Evolutionary conservation across 2,113 vertebrate genomes (phyloP).

Genomic region (Protobothrops mucrosquamatus): DNA sequence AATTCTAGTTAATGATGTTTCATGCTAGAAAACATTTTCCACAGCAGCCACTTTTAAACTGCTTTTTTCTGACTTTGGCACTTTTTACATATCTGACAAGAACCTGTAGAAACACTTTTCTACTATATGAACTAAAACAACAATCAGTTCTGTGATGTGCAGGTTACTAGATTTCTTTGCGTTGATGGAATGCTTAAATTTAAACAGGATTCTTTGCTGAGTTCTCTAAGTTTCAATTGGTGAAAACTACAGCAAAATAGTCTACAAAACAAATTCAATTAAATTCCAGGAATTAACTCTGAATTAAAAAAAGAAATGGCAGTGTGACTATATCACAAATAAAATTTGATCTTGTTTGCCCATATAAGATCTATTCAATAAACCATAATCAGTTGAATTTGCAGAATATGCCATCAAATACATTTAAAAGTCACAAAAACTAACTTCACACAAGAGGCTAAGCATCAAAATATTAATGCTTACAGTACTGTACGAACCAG

Average conservation of each 20-base stretch:
- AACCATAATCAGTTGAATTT: not conserved
- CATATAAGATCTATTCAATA: not conserved
- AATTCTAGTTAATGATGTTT: not conserved
- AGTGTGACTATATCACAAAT: not conserved
- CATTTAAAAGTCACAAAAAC: not conserved
- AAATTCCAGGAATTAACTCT: not conserved
- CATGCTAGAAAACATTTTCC: not conserved
- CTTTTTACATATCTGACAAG: not conserved
- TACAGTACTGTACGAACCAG: not conserved
- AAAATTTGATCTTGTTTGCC: not conserved
- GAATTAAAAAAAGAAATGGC: not conserved
- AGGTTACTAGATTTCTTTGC: not conserved
- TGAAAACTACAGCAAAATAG: not conserved
- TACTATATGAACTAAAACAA: not conserved
- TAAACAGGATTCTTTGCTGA: not conserved
- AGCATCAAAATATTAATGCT: not conserved
- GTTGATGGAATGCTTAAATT: not conserved
- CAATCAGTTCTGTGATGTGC: not conserved
- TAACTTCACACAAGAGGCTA: not conserved
- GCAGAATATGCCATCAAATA: not conserved
- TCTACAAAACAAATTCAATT: not conserved
- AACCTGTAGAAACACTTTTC: not conserved
- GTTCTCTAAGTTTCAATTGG: not conserved
- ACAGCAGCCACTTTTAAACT: not conserved
- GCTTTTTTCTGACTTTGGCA: not conserved